phyloP scores from a whole-genome alignment of 2,888 invertebrate species.

The Philereme vetulata region DNA sequence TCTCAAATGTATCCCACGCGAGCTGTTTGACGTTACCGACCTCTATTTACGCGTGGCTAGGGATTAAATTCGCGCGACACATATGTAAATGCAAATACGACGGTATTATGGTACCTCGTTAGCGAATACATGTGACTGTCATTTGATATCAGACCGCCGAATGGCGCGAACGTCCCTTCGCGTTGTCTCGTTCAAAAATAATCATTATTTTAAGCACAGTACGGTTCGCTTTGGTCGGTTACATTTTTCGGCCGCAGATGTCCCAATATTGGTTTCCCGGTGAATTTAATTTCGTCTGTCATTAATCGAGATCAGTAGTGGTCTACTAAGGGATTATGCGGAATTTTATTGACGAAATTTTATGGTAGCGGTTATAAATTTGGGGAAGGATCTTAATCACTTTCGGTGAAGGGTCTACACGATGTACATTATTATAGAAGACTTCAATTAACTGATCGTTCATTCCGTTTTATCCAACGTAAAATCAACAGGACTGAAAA shows the following conservation, averaged over 20 bases:
- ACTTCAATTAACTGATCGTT: conserved; percentile 9
- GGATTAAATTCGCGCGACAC: conserved; percentile 50
- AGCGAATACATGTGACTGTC: conserved; percentile 71
- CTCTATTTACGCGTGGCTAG: conserved; percentile 45
- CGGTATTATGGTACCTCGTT: conserved; percentile 68
- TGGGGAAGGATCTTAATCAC: conserved; percentile 33
- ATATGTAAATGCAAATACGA: conserved; percentile 53
- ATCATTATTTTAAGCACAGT: conserved; percentile 42
- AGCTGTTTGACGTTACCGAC: conserved; percentile 30
- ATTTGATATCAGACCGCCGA: conserved; percentile 68
- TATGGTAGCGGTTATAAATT: conserved; percentile 45
- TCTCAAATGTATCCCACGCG: conserved; percentile 53
- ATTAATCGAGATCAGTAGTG: conserved; percentile 73
- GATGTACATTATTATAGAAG: conserved; percentile 14
- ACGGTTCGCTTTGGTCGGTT: conserved; percentile 51
- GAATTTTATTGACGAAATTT: conserved; percentile 70
- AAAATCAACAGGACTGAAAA: too few relatives aligned
- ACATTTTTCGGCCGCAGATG: conserved; percentile 55
- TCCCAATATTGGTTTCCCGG: conserved; percentile 67
- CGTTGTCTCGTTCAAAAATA: conserved; percentile 48
- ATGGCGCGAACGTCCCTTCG: conserved; percentile 48
- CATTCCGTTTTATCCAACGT: not conserved
- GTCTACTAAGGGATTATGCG: conserved; percentile 68
- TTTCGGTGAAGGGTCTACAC: conserved; percentile 22
- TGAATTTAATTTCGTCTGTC: conserved; percentile 77